Conservation (phyloP, 2,888 invertebrate genomes). For the Podabrus alpinus region DNA sequence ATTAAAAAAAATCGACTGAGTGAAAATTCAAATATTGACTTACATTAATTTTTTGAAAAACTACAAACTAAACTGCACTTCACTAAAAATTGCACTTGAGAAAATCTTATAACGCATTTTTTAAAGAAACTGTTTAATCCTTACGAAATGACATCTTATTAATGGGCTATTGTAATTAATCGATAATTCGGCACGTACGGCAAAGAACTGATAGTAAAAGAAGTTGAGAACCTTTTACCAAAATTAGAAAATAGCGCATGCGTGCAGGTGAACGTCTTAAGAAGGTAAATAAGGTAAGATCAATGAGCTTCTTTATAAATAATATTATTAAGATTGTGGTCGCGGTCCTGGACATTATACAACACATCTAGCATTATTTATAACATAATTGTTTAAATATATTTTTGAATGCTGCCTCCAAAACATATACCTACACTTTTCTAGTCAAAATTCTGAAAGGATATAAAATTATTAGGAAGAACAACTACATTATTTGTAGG, state of each 20-base stretch:
- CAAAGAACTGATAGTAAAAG: conserved; percentile 46
- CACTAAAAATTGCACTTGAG: conserved; percentile 32
- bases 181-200: conserved; percentile 35
- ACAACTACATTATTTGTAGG: no score
- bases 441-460: no score
- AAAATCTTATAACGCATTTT: conserved; percentile 36
- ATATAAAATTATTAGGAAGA: no score
- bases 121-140: conserved; percentile 4
- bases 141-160: background rate
- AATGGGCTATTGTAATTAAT: conserved; percentile 5
- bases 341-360: conserved; percentile 10
- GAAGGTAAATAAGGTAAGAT: conserved; percentile 26
- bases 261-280: conserved; percentile 39
- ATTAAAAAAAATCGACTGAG: background rate
- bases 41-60: conserved; percentile 7
- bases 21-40: background rate
- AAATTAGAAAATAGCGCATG: conserved; percentile 35
- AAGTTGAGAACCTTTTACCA: conserved; percentile 44
- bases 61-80: conserved; percentile 23
- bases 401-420: background rate
- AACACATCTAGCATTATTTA: conserved; percentile 5
- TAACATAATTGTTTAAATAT: background rate
- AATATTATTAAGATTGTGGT: conserved; percentile 3
- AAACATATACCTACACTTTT: no score
- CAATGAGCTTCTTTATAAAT: conserved; percentile 22